Conservation (phyloP, 1,140 invertebrate species). For the Lepidurus packardi region DNA sequence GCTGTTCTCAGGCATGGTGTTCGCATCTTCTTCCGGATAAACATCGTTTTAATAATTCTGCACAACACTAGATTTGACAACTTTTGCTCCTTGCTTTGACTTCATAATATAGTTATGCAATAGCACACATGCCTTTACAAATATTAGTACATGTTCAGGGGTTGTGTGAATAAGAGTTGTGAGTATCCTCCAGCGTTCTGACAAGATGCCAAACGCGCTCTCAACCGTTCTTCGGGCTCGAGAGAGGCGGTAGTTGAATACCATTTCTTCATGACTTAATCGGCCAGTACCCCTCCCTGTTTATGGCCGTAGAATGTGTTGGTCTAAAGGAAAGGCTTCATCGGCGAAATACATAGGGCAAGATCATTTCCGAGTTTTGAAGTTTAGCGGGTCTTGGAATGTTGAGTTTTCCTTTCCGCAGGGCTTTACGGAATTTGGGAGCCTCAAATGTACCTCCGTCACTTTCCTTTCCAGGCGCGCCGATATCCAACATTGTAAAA, state of each 20-base stretch:
- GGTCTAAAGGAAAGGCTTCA: not conserved
- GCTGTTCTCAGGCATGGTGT: not conserved
- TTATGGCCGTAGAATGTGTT: not conserved
- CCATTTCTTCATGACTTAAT: not conserved
- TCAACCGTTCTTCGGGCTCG: not conserved
- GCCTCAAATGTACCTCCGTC: not conserved
- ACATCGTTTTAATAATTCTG: not conserved
- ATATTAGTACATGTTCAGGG: not conserved
- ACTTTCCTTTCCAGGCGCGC: not conserved
- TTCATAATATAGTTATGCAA: not conserved
- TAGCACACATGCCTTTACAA: not conserved
- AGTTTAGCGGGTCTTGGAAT: not conserved
- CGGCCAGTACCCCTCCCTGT: not conserved
- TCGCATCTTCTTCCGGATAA: not conserved
- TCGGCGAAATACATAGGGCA: not conserved
- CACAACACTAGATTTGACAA: too few relatives aligned
- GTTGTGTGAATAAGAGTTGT: not conserved
- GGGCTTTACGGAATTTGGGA: too few relatives aligned
- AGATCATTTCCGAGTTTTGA: not conserved
- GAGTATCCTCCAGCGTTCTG: not conserved
- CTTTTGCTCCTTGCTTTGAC: not conserved
- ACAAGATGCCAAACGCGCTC: not conserved
- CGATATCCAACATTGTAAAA: too few relatives aligned
- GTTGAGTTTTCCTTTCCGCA: not conserved
- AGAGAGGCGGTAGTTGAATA: not conserved